Base-by-base conservation (phyloP, 1,140 invertebrate species). In the Diachasma alloeum region DNA sequence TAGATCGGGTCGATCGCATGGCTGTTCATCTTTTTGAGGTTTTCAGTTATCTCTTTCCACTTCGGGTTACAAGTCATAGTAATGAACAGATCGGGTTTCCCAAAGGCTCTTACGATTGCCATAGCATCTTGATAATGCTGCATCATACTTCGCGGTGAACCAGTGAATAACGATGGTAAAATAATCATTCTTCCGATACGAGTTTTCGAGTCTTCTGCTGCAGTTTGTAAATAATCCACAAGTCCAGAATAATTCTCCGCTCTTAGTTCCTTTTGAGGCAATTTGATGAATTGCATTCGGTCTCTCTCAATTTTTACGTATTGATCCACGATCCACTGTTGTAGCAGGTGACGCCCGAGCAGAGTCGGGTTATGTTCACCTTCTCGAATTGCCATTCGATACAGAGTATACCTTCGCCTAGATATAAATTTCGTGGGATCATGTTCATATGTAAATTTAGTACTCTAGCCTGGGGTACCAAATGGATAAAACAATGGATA, bases 71-170 rank as follows among this genome's bases (percentile, higher is more conserved):
- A 37, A 37, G 36, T 37, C 36, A 37, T 37, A 37, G 36, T 37
- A 37, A 37, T 37, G 36, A 37, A 37, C 9, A 37, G 36, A 37
- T 37, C 36, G 9, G 36, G 36, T 37, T 37, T 37, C 9, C 36
- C 36, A 37, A 37, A 37, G 36, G 4, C 9, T 37, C 36, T 4
- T 37, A 37, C 36, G 36, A 76, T 81, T 80, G 75, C 81, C 82
- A 84, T 90, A 79, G 76, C 81, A 81, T 89, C 86, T 79, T 87
- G 87, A 74, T 80, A 78, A 78, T 87, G 84, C 17, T 48, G 79
- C 48, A 88, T 84, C 86, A 88, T 87, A 77, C 88, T 69, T 42
- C 85, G 80, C 76, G 83, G 85, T 78, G 85, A 85, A 17, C 69
- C 69, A 44, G 69, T 71, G 19, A 71, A 71, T n/a, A 15, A 22